Evolutionary conservation across 2,797 vertebrate genomes (phyloP).

Genomic region (Anisognathus igniventris): DNA sequence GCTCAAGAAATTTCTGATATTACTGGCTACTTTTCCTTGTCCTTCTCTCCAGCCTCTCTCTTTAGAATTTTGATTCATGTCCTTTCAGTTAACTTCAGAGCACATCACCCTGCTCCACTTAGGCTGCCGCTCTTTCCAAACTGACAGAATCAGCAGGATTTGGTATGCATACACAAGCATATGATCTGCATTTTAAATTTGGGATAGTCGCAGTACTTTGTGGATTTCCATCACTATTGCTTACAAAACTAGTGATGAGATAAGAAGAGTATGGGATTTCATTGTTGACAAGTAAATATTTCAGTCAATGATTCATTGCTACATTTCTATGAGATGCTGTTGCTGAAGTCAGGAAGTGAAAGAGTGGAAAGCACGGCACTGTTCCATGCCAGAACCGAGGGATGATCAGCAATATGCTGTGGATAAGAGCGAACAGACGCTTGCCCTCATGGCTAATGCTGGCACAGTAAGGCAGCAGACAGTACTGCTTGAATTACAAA

Average conservation of each 20-base stretch:
- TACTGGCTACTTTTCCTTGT: background rate
- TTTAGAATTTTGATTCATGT: background rate
- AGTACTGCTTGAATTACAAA: background rate
- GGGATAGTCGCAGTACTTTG: background rate
- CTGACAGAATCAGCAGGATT: background rate
- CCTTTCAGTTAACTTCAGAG: background rate
- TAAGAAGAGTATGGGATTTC: background rate
- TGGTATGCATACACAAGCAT: background rate
- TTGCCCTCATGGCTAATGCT: background rate
- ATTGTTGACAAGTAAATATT: background rate
- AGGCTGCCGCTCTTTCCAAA: background rate
- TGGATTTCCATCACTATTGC: background rate
- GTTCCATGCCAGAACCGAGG: background rate
- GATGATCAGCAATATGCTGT: background rate
- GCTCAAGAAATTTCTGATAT: background rate
- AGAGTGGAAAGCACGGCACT: background rate
- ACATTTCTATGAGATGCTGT: background rate
- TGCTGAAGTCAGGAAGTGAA: background rate
- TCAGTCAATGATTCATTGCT: background rate
- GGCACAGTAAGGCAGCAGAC: background rate
- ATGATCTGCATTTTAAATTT: background rate
- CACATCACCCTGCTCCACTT: background rate
- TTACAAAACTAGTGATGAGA: background rate
- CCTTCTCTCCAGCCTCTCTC: background rate
- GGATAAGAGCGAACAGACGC: background rate